phyloP scores from a whole-genome alignment of 2,113 vertebrate species.

The Pedionomus torquatus region DNA sequence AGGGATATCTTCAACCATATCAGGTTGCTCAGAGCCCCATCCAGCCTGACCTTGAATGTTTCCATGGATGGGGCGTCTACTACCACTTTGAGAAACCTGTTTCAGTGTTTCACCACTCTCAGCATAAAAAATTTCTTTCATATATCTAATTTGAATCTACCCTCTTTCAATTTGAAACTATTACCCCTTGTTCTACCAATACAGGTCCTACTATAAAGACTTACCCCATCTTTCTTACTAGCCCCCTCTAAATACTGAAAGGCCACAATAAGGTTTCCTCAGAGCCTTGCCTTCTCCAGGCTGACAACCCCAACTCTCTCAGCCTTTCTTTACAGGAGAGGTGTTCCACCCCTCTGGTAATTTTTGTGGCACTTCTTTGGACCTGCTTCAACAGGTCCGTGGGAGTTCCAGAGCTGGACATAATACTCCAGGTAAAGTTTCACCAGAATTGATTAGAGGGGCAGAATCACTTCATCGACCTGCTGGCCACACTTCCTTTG shows the following conservation, averaged over 20 bases:
- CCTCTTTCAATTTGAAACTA: not conserved
- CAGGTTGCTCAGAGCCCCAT: not conserved
- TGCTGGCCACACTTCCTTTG: not conserved
- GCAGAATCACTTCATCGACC: not conserved
- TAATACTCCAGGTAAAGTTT: not conserved
- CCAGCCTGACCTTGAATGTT: not conserved
- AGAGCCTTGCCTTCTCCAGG: not conserved
- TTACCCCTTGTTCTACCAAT: not conserved
- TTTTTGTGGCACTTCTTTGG: not conserved
- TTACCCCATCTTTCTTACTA: not conserved
- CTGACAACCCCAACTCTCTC: not conserved
- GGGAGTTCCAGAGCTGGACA: not conserved
- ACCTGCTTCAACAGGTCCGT: not conserved
- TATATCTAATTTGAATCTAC: too few species aligned
- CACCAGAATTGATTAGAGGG: not conserved
- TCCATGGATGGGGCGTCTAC: not conserved
- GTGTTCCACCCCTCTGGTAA: not conserved
- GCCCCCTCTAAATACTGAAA: not conserved
- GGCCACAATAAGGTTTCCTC: not conserved
- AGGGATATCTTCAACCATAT: not conserved
- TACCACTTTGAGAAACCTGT: not conserved
- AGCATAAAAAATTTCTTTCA: not conserved
- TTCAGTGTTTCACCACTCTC: not conserved
- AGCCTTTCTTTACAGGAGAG: not conserved
- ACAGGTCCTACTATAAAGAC: not conserved